These are phyloP conservation scores for Acrobasis consociella DNA, from an alignment of 2,888 invertebrate genomes.

Conservation along the genomic window DNA sequence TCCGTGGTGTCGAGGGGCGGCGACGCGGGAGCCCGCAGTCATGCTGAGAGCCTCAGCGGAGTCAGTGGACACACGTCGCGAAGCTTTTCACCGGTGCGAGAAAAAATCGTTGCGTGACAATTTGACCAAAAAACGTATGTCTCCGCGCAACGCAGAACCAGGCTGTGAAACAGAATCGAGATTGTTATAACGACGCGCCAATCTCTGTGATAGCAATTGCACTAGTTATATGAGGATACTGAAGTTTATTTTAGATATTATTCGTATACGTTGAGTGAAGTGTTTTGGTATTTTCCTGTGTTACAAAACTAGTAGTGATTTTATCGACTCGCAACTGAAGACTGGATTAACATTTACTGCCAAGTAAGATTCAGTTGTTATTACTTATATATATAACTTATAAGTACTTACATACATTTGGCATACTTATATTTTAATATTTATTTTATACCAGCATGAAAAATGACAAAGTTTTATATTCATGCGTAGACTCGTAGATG, in stretches of 20 bases:
- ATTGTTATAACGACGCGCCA: slow-evolving; percentile 71
- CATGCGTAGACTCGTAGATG: no score
- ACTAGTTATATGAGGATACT: slow-evolving; percentile 66
- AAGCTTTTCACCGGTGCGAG: slow-evolving; percentile 65
- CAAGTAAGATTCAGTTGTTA: slow-evolving; percentile 29
- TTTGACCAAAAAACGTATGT: slow-evolving; percentile 64
- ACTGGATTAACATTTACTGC: slow-evolving; percentile 37
- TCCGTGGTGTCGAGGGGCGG: slow-evolving; percentile 75
- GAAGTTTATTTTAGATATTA: slow-evolving; percentile 61
- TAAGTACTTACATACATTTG: no score
- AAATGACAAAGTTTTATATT: no score
- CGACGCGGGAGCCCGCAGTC: slow-evolving; percentile 81
- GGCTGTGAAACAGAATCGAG: slow-evolving; percentile 50
- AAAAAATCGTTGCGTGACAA: slow-evolving; percentile 72
- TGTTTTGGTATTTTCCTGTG: slow-evolving; percentile 60
- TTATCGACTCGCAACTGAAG: slow-evolving; percentile 32
- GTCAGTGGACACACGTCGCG: slow-evolving; percentile 78
- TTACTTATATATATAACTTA: neutral
- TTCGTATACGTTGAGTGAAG: slow-evolving; percentile 64
- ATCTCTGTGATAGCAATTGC: slow-evolving; percentile 66
- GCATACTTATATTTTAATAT: neutral
- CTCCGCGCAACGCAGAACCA: slow-evolving; percentile 44
- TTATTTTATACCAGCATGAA: neutral
- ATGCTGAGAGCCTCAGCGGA: slow-evolving; percentile 80
- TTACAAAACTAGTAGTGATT: slow-evolving; percentile 47